Base-by-base conservation (phyloP, 2,113 vertebrate genomes). In the Silurus glanis region DNA sequence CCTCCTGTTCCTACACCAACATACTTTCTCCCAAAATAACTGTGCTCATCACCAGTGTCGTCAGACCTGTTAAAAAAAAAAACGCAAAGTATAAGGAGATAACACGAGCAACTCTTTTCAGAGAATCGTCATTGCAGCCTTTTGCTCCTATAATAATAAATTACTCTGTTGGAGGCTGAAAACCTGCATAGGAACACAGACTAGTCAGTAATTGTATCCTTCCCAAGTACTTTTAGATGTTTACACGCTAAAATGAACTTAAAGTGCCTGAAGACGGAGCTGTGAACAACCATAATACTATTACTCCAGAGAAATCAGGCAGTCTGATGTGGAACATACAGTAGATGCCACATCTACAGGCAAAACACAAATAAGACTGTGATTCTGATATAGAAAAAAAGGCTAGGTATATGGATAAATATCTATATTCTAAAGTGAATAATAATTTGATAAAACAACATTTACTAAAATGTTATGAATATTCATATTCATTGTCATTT, bases 21-120 rank as follows among this genome's bases (percentile, higher is more conserved):
- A 88, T 95, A 99, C 91, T 99, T 99, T 67, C 92, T 93, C 12
- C 98, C 97, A 88, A 98, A 99, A 92, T 98, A 97, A 79, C 94
- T 93, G 85, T 99, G 95, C 0, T 93, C 93, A 13, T 91, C 86
- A 9, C 90, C 92, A 0, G 74, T 89, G 0, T 98, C 97, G n/a
- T 97, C 96, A 16, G 96, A 95, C 78, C 98, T 99, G 17, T 80
- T 76, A 75, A 51, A 16, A 83, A 76, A 8, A 16, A 62, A 25
- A 56, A 25, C 56, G 37, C 13, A 14, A 37, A 37, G 9, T 53
- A 79, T 79, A 28, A 67, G 19, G n/a, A 62, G 19, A 59, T 9
- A 72, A 51, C 6, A 69, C 4, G 13, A 4, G 37, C 16, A 12
- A 61, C 14, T 17, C 16, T 53, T 67, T 64, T n/a, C 47, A 66